A percentile compares a stretch with the other conserved stretches of the same genome.
Conservation (phyloP, 2,113 vertebrate genomes). For the Tupaia chinensis region DNA sequence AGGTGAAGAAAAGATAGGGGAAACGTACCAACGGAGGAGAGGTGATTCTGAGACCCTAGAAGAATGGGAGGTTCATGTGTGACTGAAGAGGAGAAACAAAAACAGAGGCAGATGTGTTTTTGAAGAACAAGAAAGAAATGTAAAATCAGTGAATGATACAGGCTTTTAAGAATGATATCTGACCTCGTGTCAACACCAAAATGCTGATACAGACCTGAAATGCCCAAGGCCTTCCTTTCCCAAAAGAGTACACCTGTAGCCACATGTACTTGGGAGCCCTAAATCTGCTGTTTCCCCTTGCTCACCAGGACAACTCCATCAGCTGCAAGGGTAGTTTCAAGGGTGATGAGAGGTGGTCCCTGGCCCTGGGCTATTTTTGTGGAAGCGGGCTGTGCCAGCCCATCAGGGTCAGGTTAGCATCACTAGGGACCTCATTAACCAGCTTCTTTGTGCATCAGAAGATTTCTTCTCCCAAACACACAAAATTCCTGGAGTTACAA, state of each 20-base stretch:
- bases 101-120: slow-evolving; percentile 10
- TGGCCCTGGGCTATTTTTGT: background rate
- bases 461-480: slow-evolving; percentile 17
- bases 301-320: background rate
- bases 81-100: slow-evolving; percentile 17
- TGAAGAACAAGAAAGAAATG: slow-evolving; percentile 1
- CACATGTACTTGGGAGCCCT: background rate
- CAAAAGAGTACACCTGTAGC: background rate
- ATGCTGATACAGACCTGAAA: background rate
- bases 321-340: background rate
- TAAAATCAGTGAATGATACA: background rate
- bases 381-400: background rate
- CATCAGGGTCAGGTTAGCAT: background rate
- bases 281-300: background rate
- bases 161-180: background rate
- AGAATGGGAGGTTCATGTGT: background rate
- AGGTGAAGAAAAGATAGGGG: background rate
- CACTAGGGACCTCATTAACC: background rate
- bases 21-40: background rate
- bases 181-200: background rate
- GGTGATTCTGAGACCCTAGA: background rate
- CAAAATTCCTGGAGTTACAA: background rate
- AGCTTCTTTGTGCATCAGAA: background rate
- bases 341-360: background rate
- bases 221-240: background rate